Evolutionary conservation across 1,140 invertebrate species (phyloP).

Genomic region (Drosophila subobscura): DNA sequence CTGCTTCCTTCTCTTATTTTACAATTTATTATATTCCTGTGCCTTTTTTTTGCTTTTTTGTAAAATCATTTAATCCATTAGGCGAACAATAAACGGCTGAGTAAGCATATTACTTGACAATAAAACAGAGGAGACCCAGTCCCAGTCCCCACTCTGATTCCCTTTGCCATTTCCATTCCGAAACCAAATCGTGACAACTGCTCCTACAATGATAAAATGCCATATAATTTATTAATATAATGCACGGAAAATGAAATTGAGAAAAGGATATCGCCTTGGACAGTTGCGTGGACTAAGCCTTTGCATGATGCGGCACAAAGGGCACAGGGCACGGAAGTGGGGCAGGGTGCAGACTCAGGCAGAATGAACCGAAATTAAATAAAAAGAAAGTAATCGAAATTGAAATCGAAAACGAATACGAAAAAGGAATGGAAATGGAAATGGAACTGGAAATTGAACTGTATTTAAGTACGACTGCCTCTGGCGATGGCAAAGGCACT

Average conservation of each 20-base stretch:
- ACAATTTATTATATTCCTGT: constrained; percentile 76
- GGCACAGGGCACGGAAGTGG: no score
- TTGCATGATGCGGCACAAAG: constrained; percentile 57
- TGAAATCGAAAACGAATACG: constrained; percentile 25
- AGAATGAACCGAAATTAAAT: constrained; percentile 58
- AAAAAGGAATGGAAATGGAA: constrained; percentile 46
- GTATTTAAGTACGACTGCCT: constrained; percentile 31
- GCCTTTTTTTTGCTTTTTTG: constrained; percentile 48
- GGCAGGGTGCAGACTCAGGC: neutral
- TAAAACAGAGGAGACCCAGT: constrained; percentile 54
- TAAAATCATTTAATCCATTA: constrained; percentile 82
- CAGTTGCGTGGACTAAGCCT: constrained; percentile 26
- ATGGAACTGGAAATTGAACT: constrained; percentile 47
- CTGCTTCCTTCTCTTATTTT: constrained; percentile 62
- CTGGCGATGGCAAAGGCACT: constrained; percentile 29
- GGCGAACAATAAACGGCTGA: constrained; percentile 81
- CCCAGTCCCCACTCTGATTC: neutral
- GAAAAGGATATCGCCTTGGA: constrained; percentile 31
- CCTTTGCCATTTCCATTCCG: no score
- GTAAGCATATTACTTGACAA: constrained; percentile 80
- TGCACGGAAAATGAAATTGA: constrained; percentile 42
- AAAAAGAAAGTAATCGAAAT: constrained; percentile 55
- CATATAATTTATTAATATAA: constrained; percentile 80
- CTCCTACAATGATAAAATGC: constrained; percentile 68
- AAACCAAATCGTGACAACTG: constrained; percentile 38